A percentile compares a stretch with the other conserved stretches of the same genome.
phyloP scores from a whole-genome alignment of 2,888 invertebrate genomes.

The Standfussiana lucernea region DNA sequence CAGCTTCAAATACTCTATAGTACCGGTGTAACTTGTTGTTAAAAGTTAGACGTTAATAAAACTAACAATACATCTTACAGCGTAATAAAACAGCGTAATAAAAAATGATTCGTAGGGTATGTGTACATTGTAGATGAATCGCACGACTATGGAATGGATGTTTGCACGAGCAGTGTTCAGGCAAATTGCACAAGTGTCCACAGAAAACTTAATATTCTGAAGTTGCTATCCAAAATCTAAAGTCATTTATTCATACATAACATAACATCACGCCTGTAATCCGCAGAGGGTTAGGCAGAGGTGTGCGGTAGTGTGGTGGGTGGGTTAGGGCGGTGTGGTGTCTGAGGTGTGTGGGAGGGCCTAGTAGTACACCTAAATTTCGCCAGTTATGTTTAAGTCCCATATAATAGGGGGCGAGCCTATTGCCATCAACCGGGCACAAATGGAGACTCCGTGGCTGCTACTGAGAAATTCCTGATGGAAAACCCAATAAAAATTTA shows the following conservation, averaged over 20 bases:
- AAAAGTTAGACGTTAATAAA: conserved; percentile 38
- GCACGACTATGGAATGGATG: background rate
- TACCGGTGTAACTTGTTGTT: conserved; percentile 18
- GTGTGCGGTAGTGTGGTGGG: no score
- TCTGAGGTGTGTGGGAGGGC: no score
- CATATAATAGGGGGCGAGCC: no score
- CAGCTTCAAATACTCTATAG: background rate
- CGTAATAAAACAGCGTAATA: conserved; percentile 23
- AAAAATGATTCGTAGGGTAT: background rate
- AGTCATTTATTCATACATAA: background rate
- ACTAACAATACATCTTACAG: conserved; percentile 6
- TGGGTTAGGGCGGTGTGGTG: no score
- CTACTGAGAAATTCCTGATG: background rate
- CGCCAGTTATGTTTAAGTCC: no score
- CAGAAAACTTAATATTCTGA: background rate
- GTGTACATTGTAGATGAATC: background rate
- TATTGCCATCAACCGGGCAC: background rate
- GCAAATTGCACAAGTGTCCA: background rate
- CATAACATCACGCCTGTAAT: no score
- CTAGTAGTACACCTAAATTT: no score
- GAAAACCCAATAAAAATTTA: background rate
- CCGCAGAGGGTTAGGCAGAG: no score
- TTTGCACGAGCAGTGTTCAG: background rate
- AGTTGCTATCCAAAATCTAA: background rate
- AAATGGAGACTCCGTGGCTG: background rate